Evolutionary conservation across 2,113 vertebrate species (phyloP).

Genomic region (Pica pica): DNA sequence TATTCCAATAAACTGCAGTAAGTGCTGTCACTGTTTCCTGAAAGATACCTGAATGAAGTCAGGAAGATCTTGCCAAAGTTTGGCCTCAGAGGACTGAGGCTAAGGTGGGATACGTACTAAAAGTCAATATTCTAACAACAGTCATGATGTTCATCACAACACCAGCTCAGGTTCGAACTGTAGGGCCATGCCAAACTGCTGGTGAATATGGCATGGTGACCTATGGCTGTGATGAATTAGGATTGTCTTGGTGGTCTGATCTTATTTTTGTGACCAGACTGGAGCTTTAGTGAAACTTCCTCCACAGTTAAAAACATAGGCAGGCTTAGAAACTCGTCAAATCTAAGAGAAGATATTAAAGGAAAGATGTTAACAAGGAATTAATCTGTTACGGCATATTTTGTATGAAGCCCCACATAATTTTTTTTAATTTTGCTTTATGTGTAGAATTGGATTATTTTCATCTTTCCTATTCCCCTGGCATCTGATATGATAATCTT

Average conservation of each 20-base stretch:
- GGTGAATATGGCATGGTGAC: not conserved
- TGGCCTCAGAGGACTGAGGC: not conserved
- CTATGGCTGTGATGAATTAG: not conserved
- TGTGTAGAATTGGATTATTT: not conserved
- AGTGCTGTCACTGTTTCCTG: not conserved
- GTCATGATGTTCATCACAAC: not conserved
- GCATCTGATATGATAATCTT: not conserved
- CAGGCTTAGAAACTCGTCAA: not conserved
- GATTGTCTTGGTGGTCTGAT: not conserved
- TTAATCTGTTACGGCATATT: not conserved
- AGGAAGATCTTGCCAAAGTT: not conserved
- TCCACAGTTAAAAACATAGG: not conserved
- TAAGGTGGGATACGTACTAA: not conserved
- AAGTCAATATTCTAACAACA: not conserved
- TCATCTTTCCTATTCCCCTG: not conserved
- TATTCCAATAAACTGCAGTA: not conserved
- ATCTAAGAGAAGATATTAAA: not conserved
- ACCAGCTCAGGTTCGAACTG: not conserved
- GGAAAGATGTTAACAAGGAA: not conserved
- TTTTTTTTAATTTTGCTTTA: not conserved
- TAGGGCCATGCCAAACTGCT: not conserved
- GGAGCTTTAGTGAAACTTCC: not conserved
- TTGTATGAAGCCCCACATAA: not conserved
- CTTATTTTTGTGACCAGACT: not conserved
- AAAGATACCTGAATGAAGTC: not conserved